A percentile compares a stretch with the other conserved stretches of the same genome.
Evolutionary conservation across 2,888 invertebrate species (phyloP).

Genomic region (Ornithoptera priamus): DNA sequence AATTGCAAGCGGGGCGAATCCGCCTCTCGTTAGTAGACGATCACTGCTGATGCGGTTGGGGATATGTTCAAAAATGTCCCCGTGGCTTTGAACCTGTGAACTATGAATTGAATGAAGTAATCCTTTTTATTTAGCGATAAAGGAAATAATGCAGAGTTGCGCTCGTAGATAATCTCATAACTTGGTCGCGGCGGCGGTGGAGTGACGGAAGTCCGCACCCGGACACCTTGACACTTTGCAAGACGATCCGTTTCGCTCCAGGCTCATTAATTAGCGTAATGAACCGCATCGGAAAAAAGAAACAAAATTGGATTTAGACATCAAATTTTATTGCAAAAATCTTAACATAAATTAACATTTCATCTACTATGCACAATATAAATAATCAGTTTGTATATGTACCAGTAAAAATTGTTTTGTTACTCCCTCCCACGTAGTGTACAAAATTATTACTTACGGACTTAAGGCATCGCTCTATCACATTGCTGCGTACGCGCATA

Average conservation of each 20-base stretch:
- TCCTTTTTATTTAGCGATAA: too few relatives aligned
- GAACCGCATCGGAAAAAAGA: background rate
- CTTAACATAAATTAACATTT: conserved; percentile 58
- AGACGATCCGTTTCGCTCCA: background rate
- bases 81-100: too few relatives aligned
- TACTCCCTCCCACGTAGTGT: conserved; percentile 7
- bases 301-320: conserved; percentile 37
- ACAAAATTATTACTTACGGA: conserved; percentile 34
- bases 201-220: too few relatives aligned
- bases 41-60: too few relatives aligned
- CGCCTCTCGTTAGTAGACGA: too few relatives aligned
- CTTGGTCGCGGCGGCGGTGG: too few relatives aligned
- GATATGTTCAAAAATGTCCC: too few relatives aligned
- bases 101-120: too few relatives aligned
- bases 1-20: too few relatives aligned
- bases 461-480: conserved; percentile 71
- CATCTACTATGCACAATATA: conserved; percentile 50
- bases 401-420: conserved; percentile 33
- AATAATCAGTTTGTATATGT: conserved; percentile 46
- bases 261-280: background rate
- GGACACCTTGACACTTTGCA: too few relatives aligned
- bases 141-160: too few relatives aligned
- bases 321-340: conserved; percentile 47
- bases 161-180: too few relatives aligned
- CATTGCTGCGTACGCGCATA: conserved; percentile 44